These are phyloP conservation scores for Idris sp. DNA, from an alignment of 1,140 invertebrate species.

Conservation along the genomic window DNA sequence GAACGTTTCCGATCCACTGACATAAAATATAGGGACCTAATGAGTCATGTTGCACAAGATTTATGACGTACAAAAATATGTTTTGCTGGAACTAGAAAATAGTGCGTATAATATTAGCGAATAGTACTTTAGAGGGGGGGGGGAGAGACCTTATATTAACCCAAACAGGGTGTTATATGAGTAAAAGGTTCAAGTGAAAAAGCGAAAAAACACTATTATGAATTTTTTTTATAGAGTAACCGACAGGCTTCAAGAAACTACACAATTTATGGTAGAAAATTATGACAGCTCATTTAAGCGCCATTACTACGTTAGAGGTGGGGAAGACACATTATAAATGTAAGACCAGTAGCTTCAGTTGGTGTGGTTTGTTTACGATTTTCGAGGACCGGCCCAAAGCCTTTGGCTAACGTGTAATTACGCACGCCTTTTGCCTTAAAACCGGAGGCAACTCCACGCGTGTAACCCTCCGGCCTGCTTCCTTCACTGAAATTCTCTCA, in stretches of 20 bases:
- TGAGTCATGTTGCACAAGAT: conserved; percentile 59
- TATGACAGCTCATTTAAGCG: conserved; percentile 71
- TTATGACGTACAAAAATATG: too few species aligned
- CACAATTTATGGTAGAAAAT: conserved; percentile 64
- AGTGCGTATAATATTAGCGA: too few species aligned
- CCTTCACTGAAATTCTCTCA: conserved; percentile 63
- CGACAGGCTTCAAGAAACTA: conserved; percentile 63
- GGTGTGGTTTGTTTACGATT: conserved; percentile 75
- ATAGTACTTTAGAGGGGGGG: too few species aligned
- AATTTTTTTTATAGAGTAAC: too few species aligned
- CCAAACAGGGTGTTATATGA: too few species aligned
- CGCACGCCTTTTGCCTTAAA: conserved; percentile 66
- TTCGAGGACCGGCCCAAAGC: conserved; percentile 66
- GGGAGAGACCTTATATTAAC: too few species aligned
- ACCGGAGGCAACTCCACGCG: conserved; percentile 55
- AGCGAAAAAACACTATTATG: too few species aligned
- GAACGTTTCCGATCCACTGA: conserved; percentile 56
- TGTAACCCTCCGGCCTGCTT: conserved; percentile 62
- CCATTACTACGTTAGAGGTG: conserved; percentile 74
- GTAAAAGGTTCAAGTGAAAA: too few species aligned
- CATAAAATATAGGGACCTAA: conserved; percentile 58
- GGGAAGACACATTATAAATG: conserved; percentile 71
- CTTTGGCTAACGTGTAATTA: conserved; percentile 77
- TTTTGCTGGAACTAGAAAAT: too few species aligned
- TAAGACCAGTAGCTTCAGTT: conserved; percentile 75